Conservation (phyloP, 2,113 vertebrate species). For the Perca fluviatilis region DNA sequence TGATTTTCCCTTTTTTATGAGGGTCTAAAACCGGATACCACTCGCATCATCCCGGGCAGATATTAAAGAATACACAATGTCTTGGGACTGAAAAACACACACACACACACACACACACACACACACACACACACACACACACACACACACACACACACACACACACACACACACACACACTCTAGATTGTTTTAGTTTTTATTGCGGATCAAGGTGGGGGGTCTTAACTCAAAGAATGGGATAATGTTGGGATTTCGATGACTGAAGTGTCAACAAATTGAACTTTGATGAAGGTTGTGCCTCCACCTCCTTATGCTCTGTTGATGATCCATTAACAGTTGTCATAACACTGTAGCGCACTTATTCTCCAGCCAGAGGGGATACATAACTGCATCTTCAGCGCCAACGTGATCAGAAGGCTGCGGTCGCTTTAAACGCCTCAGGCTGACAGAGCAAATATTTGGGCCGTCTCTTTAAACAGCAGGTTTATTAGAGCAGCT, state of each 20-base stretch:
- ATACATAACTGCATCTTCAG: conserved; percentile 34
- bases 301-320: conserved; percentile 29
- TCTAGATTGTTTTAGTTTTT: conserved; percentile 36
- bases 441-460: conserved; percentile 58
- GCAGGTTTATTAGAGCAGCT: conserved; percentile 38
- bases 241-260: conserved; percentile 35
- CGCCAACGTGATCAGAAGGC: conserved; percentile 20
- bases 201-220: conserved; percentile 43
- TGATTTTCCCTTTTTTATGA: conserved; percentile 62
- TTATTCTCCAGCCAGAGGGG: conserved; percentile 34
- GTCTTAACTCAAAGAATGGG: conserved; percentile 22
- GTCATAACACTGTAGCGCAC: conserved; percentile 45
- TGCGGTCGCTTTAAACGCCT: conserved; percentile 11
- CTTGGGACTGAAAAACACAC: conserved; percentile 30
- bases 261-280: conserved; percentile 47
- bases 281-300: conserved; percentile 48
- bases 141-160: not conserved
- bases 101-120: conserved; percentile 1
- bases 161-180: not conserved
- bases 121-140: conserved; percentile 4
- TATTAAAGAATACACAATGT: conserved; percentile 32
- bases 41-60: conserved; percentile 21
- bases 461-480: conserved; percentile 44
- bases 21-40: conserved; percentile 48
- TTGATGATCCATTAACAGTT: conserved; percentile 51